Base-by-base conservation (phyloP, 1,140 invertebrate genomes). In the Scaptodrosophila lebanonensis region DNA sequence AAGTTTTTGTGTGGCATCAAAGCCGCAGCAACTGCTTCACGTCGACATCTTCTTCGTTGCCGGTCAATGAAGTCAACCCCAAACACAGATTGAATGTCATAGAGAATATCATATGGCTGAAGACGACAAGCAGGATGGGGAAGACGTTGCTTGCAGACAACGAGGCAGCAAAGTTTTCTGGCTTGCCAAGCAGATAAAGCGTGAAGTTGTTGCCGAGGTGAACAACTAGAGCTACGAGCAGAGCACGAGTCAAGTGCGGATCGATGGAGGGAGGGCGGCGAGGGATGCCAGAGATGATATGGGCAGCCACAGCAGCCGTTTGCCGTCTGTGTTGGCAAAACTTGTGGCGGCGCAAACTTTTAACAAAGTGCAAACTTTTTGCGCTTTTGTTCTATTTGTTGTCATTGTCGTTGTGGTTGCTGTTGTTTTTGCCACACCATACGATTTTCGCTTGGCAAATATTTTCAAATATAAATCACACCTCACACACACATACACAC, bases 11-110 rank as follows among this genome's bases (percentile, higher is more conserved):
- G 52, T 47, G 3, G 3, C 52, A 63, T 12, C 38, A 30, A 33
- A 30, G 33, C 42, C 7, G 29, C 4, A 35, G 20, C 47, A 32
- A 8, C 22, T n/a, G n/a, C 22, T 4, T 25, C 8, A 25, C 22
- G 3, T 4, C 3, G 22, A 25, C 22, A 25, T 25, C 22, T 25
- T 3, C 22, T 3, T 8, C 22, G 3, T 25, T 3, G 22, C 33
- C 36, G 73, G 58, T 72, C 72, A 77, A 57, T 68, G 62, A 63
- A 73, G 69, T 65, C 59, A 50, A 57, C 57, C 43, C 35, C 33
- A 60, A 52, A 35, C 56, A 79, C 45, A 73, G 75, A 79, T 79
- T 79, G 69, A 77, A 77, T 77, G 75, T 79, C 73, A 79, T 51
- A 63, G 51, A 39, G 64, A 63, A 77, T 72, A 79, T 72, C 72